Evolutionary conservation across 2,797 vertebrate genomes (phyloP), one percentile per base, ranked within the genome.

Genomic region (Lithobates sylvaticus): DNA sequence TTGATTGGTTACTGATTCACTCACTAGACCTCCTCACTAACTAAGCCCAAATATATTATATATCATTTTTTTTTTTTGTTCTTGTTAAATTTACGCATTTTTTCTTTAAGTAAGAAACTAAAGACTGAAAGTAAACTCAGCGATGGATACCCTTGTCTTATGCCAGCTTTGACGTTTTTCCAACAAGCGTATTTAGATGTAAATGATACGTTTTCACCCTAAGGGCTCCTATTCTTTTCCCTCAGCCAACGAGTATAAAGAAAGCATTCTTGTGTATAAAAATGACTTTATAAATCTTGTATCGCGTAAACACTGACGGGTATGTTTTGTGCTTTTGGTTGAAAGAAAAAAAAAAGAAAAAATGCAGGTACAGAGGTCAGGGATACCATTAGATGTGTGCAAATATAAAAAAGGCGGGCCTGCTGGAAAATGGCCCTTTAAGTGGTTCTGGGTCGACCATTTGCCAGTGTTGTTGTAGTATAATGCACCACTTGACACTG

Each of bases 121-220:
- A 76, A 84, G 86, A 88, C 70, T 89, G 85, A 86, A 72, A 90
- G 90, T 90, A 78, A 83, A 89, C 91, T 92, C 88, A 87, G 81
- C 89, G 70, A 88, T 65, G 73, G 88, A 81, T 88, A 88, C 84
- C 88, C 70, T 91, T 89, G 88, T 90, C 90, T 91, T 90, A 93
- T 90, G 86, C 88, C 89, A 89, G 90, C 91, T 90, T 91, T 91
- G 91, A 88, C 90, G 83, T 74, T 76, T 89, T 90, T 89, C 92
- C 90, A 93, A 92, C 91, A 91, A 89, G 91, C 89, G 91, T 89
- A 93, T 93, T 93, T 93, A 92, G 90, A 93, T 93, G 93, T 93
- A 93, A 93, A 93, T 93, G 88, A 61, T 91, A 91, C 84, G 91
- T 91, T 93, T 93, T 93, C 91, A 93, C 91, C 92, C 92, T 88